These are phyloP conservation scores for Hololepta plana DNA, from an alignment of 2,888 invertebrate species.

Conservation along the genomic window DNA sequence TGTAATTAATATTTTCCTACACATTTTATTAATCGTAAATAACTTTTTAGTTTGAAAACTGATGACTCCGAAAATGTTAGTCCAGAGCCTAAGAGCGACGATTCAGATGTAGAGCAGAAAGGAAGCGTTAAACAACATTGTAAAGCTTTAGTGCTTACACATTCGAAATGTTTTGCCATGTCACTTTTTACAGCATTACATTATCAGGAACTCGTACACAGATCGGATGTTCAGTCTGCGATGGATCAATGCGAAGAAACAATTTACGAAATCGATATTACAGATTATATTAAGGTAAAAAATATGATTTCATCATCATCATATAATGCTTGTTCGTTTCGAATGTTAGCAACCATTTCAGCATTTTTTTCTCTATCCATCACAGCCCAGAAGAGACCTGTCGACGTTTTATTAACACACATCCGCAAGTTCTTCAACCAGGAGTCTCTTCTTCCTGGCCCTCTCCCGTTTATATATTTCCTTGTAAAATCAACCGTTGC, in stretches of 20 bases:
- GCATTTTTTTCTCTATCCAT: no score
- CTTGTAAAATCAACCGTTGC: no score
- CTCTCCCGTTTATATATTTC: no score
- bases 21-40: constrained; percentile 1
- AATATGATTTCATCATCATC: background rate
- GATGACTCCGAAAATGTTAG: constrained; percentile 23
- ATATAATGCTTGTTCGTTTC: background rate
- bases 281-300: constrained; percentile 38
- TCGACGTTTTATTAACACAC: no score
- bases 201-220: constrained; percentile 34
- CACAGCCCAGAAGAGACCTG: no score
- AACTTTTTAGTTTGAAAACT: constrained; percentile 23
- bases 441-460: no score
- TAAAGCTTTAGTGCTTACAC: constrained; percentile 35
- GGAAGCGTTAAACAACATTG: constrained; percentile 42
- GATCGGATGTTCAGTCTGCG: constrained; percentile 45
- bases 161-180: constrained; percentile 43
- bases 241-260: constrained; percentile 54
- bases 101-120: no score
- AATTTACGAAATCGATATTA: constrained; percentile 47
- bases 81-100: constrained; percentile 31
- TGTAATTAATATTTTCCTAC: constrained; percentile 5
- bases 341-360: background rate
- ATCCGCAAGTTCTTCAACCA: no score
- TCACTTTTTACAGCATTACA: constrained; percentile 43